phyloP scores from a whole-genome alignment of 1,140 invertebrate genomes.

The Hycleus cichorii region DNA sequence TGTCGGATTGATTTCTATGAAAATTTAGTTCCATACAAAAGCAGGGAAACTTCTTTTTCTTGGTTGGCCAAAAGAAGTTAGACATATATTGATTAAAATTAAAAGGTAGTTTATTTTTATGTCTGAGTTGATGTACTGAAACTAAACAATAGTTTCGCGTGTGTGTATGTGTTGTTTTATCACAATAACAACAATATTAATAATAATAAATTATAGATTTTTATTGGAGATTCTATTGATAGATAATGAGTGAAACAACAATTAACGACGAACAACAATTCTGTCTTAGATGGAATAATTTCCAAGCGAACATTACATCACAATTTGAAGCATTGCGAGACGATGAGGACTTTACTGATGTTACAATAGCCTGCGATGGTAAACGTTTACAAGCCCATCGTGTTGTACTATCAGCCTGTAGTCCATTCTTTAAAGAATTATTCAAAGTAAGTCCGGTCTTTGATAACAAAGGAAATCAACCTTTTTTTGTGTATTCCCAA shows the following conservation, averaged over 20 bases:
- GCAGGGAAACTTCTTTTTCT: constrained; percentile 34
- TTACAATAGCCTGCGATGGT: constrained; percentile 73
- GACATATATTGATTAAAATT: constrained; percentile 36
- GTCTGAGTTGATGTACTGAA: constrained; percentile 24
- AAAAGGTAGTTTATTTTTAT: constrained; percentile 35
- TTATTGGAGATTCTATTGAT: too few species aligned
- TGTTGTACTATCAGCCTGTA: constrained; percentile 71
- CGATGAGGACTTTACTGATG: constrained; percentile 77
- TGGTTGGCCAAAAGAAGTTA: constrained; percentile 33
- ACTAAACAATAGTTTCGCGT: background rate
- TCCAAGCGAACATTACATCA: constrained; percentile 79
- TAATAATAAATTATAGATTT: background rate
- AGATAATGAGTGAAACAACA: constrained; percentile 28
- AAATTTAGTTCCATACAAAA: background rate
- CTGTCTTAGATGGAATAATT: constrained; percentile 89
- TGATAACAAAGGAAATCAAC: background rate
- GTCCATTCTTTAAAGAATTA: constrained; percentile 73
- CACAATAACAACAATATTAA: background rate
- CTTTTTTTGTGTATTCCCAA: background rate
- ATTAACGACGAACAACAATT: constrained; percentile 70
- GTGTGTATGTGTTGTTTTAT: background rate
- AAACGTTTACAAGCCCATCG: constrained; percentile 70
- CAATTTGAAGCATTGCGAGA: constrained; percentile 70
- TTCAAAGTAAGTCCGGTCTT: constrained; percentile 60
- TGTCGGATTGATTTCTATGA: too few species aligned